A percentile compares a stretch with the other conserved stretches of the same genome.
Conservation (phyloP, 1,140 invertebrate species). For the Tetramorium parvispinum region DNA sequence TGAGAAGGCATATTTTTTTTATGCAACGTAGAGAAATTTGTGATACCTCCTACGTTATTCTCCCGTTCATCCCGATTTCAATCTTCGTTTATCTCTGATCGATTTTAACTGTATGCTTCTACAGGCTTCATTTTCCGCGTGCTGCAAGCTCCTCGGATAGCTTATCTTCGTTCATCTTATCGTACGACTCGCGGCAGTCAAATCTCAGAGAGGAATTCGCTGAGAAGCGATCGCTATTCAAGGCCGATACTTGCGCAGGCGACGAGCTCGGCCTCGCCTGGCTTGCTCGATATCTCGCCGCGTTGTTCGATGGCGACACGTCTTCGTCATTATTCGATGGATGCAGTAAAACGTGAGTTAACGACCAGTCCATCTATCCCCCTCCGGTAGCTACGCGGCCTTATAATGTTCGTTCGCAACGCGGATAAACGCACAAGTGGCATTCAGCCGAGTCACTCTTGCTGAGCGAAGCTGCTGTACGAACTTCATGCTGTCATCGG, state of each 20-base stretch:
- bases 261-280: conserved; percentile 1
- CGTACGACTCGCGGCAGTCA: not conserved
- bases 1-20: not conserved
- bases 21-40: not conserved
- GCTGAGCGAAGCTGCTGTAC: not conserved
- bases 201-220: not conserved
- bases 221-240: conserved; percentile 1
- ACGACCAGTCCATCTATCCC: conserved; percentile 36
- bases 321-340: conserved; percentile 54
- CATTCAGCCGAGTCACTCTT: conserved; percentile 29
- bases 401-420: conserved; percentile 25
- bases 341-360: conserved; percentile 62
- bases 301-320: conserved; percentile 20
- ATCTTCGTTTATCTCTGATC: not conserved
- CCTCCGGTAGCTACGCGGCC: conserved; percentile 14
- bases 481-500: conserved; percentile 24
- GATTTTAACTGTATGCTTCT: not conserved
- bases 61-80: not conserved
- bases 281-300: conserved; percentile 59
- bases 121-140: not conserved
- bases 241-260: not conserved
- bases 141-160: not conserved
- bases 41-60: not conserved
- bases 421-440: conserved; percentile 44
- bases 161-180: not conserved